Conservation (phyloP, 2,888 invertebrate genomes). For the Agrilus mali region DNA sequence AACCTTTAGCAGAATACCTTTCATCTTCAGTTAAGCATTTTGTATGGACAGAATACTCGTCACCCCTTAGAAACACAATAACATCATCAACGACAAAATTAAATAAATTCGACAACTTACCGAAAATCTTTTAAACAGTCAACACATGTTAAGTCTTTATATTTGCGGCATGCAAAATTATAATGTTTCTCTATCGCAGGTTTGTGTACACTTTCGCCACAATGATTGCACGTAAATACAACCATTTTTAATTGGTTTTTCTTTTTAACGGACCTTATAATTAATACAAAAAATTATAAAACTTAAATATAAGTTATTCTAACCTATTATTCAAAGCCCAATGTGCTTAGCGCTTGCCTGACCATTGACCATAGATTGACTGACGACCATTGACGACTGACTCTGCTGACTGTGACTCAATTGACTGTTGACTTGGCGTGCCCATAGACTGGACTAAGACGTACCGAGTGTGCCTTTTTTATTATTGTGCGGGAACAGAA, state of each 20-base stretch:
- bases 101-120: conserved; percentile 34
- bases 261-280: no score
- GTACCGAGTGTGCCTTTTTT: no score
- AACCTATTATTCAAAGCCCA: no score
- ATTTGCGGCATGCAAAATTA: conserved; percentile 55
- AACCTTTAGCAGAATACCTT: conserved; percentile 77
- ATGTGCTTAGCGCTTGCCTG: no score
- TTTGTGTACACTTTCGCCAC: conserved; percentile 85
- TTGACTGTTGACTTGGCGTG: no score
- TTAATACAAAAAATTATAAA: no score
- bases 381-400: no score
- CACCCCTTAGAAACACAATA: conserved; percentile 39
- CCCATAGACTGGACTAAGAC: no score
- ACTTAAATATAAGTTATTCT: no score
- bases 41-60: conserved; percentile 64
- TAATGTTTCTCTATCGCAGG: conserved; percentile 85
- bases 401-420: no score
- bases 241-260: conserved; percentile 53
- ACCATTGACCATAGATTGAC: no score
- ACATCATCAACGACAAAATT: conserved; percentile 1
- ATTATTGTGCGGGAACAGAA: no score
- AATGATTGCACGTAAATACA: conserved; percentile 83
- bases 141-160: conserved; percentile 72
- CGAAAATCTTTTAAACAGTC: conserved; percentile 86
- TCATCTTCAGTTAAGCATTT: conserved; percentile 79